Evolutionary conservation across 2,888 invertebrate species (phyloP).

Genomic region (Opisthograptis luteolata): DNA sequence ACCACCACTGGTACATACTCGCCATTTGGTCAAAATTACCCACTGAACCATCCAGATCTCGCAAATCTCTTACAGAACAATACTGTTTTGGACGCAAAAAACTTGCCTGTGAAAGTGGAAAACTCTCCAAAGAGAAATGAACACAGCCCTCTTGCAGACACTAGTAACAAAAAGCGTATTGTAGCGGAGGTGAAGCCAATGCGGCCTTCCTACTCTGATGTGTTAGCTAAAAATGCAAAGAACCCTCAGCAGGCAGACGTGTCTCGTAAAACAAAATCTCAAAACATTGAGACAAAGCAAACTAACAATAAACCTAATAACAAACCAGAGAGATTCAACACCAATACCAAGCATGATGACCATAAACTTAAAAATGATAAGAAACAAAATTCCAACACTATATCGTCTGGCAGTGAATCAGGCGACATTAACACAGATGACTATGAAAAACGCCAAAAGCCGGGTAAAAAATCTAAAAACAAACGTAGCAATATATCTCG

Average conservation of each 20-base stretch:
- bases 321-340: slow-evolving; percentile 67
- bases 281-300: slow-evolving; percentile 70
- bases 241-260: slow-evolving; percentile 76
- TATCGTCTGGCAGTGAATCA: slow-evolving; percentile 80
- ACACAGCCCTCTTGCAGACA: slow-evolving; percentile 78
- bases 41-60: slow-evolving; percentile 78
- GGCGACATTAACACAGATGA: slow-evolving; percentile 77
- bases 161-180: slow-evolving; percentile 87
- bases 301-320: slow-evolving; percentile 63
- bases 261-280: slow-evolving; percentile 73
- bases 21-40: slow-evolving; percentile 87
- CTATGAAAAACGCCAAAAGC: slow-evolving; percentile 67
- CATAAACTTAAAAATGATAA: slow-evolving; percentile 69
- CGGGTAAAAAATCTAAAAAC: slow-evolving; percentile 71
- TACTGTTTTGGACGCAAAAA: slow-evolving; percentile 57
- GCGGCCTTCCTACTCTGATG: slow-evolving; percentile 94
- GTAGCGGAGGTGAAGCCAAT: slow-evolving; percentile 94
- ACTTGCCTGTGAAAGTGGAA: slow-evolving; percentile 56
- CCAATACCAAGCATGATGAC: slow-evolving; percentile 63
- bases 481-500: slow-evolving; percentile 74
- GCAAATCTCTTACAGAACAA: slow-evolving; percentile 62
- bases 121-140: slow-evolving; percentile 75
- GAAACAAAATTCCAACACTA: slow-evolving; percentile 57
- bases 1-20: slow-evolving; percentile 89
- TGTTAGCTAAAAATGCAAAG: slow-evolving; percentile 88